Evolutionary conservation across 2,888 invertebrate species (phyloP).

Genomic region (Drosophila mayaguana): DNA sequence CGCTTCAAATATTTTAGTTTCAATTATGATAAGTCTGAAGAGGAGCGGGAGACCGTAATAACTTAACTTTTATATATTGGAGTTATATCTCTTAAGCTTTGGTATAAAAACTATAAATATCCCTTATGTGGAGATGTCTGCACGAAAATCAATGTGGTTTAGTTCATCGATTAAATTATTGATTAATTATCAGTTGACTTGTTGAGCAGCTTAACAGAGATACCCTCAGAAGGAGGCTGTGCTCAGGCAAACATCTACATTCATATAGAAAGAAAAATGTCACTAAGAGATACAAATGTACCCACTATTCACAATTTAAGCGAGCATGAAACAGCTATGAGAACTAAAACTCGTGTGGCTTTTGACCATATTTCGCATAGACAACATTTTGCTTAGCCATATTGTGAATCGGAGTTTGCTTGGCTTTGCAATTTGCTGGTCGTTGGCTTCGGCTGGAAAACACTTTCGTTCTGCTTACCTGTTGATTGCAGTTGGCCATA

Average conservation of each 20-base stretch:
- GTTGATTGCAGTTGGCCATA: constrained; percentile 21
- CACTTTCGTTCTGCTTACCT: constrained; percentile 50
- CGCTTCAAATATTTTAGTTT: too few species aligned
- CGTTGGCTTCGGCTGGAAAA: constrained; percentile 42
- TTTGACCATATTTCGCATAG: constrained; percentile 57
- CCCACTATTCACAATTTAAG: neutral
- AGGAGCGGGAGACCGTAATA: too few species aligned
- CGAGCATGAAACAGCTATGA: constrained; percentile 3
- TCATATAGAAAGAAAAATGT: too few species aligned
- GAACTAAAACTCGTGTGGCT: constrained; percentile 38
- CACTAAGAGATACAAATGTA: neutral
- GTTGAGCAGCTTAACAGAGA: neutral
- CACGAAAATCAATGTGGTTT: too few species aligned
- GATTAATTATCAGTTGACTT: too few species aligned
- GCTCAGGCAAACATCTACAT: too few species aligned
- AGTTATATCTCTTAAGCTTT: too few species aligned
- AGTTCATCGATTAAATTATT: too few species aligned
- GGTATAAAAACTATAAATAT: too few species aligned
- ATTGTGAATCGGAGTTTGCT: constrained; percentile 50
- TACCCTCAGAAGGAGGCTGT: too few species aligned
- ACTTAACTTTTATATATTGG: too few species aligned
- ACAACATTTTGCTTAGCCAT: constrained; percentile 29
- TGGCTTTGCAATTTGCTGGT: constrained; percentile 39
- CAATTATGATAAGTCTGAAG: neutral
- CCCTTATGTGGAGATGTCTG: too few species aligned